Evolutionary conservation across 23 tunicate genomes (phyloP).

Genomic region (Phallusia fumigata): DNA sequence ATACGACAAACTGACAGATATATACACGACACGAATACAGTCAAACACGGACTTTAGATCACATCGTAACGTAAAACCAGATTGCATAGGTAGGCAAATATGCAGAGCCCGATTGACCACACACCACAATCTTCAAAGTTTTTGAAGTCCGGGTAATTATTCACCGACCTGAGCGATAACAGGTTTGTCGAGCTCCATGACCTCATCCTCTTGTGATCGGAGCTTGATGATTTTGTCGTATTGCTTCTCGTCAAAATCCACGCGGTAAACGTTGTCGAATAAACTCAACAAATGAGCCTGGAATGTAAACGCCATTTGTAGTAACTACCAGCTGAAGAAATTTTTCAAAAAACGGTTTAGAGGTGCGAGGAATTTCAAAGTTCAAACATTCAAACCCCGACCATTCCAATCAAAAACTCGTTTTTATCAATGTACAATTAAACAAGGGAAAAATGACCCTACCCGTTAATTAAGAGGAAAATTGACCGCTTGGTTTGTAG

Average conservation of each 20-base stretch:
- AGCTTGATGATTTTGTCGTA: conserved; percentile 80
- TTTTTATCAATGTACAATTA: neutral
- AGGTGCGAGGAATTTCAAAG: too few species aligned
- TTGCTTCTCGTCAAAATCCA: conserved; percentile 90
- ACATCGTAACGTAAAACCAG: too few species aligned
- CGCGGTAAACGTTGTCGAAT: conserved; percentile 97
- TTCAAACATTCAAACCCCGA: too few species aligned
- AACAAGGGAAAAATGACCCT: neutral
- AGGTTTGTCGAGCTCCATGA: conserved; percentile 72
- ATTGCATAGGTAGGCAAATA: too few species aligned
- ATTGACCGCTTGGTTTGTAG: neutral
- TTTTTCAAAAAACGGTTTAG: too few species aligned
- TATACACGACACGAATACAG: too few species aligned
- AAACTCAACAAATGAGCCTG: conserved; percentile 88
- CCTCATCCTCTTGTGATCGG: conserved; percentile 93
- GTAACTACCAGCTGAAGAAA: too few species aligned
- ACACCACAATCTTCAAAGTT: too few species aligned
- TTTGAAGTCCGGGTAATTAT: too few species aligned
- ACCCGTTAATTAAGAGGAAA: neutral
- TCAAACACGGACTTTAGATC: too few species aligned
- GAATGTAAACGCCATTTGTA: neutral
- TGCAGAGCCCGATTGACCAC: too few species aligned
- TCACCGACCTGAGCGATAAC: conserved; percentile 79
- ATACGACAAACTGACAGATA: too few species aligned
- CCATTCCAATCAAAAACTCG: neutral